phyloP scores from a whole-genome alignment of 30 jellyfish, hydroid and myxozoan species.

The Pseudorhiza aurosa region DNA sequence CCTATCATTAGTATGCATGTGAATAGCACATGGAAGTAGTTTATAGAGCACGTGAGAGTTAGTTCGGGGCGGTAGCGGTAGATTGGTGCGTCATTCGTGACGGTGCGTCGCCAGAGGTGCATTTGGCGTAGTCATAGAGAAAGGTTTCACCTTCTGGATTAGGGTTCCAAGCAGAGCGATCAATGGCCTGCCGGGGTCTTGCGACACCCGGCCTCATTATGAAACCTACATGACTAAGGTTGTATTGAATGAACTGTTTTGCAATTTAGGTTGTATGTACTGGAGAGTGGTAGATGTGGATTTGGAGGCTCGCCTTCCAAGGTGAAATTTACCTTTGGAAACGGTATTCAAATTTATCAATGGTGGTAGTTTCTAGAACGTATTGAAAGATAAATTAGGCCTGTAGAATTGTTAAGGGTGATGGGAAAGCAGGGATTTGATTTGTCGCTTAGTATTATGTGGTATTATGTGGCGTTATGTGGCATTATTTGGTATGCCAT shows the following conservation, averaged over 20 bases:
- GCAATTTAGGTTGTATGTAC: background rate
- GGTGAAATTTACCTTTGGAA: background rate
- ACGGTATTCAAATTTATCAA: background rate
- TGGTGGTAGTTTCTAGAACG: background rate
- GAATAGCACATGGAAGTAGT: slow-evolving; percentile 51
- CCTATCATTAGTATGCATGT: slow-evolving; percentile 13
- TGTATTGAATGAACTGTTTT: slow-evolving; percentile 3
- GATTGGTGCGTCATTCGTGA: slow-evolving; percentile 4
- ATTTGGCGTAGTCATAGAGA: slow-evolving; percentile 5
- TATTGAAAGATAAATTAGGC: background rate
- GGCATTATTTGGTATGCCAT: too few relatives aligned
- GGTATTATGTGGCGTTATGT: too few relatives aligned
- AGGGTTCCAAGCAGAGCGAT: slow-evolving; percentile 47
- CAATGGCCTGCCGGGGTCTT: slow-evolving; percentile 10
- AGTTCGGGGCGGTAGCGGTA: slow-evolving; percentile 34
- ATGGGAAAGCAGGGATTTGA: background rate
- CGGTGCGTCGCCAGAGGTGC: slow-evolving; percentile 1
- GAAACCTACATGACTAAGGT: background rate
- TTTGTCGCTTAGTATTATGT: too few relatives aligned
- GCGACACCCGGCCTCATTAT: background rate
- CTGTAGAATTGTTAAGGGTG: background rate
- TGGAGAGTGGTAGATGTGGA: slow-evolving; percentile 22
- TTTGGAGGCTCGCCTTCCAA: background rate
- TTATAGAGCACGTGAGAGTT: slow-evolving; percentile 51
- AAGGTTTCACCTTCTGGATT: slow-evolving; percentile 47